A percentile compares a stretch with the other conserved stretches of the same genome.
phyloP scores from a whole-genome alignment of 2,797 vertebrate species.

The Meriones psammophilus region DNA sequence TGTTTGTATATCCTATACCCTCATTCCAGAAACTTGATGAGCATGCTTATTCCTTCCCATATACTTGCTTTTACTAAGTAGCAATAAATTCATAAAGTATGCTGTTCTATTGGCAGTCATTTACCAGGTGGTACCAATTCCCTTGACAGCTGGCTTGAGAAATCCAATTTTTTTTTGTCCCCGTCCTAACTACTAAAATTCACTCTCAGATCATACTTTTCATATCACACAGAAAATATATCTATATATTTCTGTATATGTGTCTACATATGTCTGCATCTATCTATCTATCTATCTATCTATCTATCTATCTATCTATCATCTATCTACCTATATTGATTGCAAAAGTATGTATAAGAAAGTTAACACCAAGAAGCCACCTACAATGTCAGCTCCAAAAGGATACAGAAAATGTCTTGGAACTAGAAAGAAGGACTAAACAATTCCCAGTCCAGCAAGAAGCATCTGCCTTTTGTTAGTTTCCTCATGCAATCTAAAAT shows the following conservation, averaged over 20 bases:
- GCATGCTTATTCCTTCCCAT: not conserved
- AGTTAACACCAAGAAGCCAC: slow-evolving; percentile 58
- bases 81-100: not conserved
- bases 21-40: not conserved
- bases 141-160: not conserved
- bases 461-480: slow-evolving; percentile 71
- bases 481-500: slow-evolving; percentile 70
- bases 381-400: slow-evolving; percentile 72
- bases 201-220: not conserved
- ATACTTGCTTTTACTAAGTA: not conserved
- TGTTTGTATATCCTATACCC: not conserved
- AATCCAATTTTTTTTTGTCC: not conserved
- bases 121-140: not conserved
- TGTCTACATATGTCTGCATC: not conserved
- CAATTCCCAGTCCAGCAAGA: slow-evolving; percentile 63
- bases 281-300: not conserved
- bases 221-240: not conserved
- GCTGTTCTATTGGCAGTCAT: not conserved
- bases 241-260: not conserved
- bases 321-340: not conserved
- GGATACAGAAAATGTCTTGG: slow-evolving; percentile 76
- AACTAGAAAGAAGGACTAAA: slow-evolving; percentile 77
- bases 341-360: slow-evolving; percentile 71
- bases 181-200: not conserved
- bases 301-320: not conserved